Evolutionary conservation across 2,113 vertebrate genomes (phyloP), one percentile per base, ranked within the genome.

Genomic region (Amazona guildingii): DNA sequence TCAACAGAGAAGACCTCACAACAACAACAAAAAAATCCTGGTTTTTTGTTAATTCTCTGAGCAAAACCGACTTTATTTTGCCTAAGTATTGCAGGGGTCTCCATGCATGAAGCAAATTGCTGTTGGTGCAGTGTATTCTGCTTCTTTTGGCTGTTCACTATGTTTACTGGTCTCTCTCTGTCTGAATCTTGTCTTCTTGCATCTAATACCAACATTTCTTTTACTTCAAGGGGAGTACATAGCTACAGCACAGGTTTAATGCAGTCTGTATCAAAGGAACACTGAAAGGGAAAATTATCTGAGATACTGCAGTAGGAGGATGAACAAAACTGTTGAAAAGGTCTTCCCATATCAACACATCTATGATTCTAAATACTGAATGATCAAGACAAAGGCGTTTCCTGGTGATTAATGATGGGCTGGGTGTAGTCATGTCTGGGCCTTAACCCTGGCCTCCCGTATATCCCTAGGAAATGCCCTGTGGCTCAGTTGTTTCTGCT

Each of bases 361-460:
- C 91, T 92, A 66, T 49, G 66, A 89, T 92, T 96, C 96, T 95
- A 96, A 96, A 91, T 91, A 75, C 86, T 73, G 48, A 88, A 92
- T 12, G 48, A 94, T 95, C 91, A 92, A 96, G 95, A 91, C 94
- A 94, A 92, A 95, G 92, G 95, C 79, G 95, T 97, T 97, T 97
- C 96, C 97, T 95, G 95, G 92, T 97, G 97, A 97, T 97, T 97
- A 97, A 97, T 96, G 96, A 85, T 14, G 61, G 88, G 84, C 74
- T 95, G 97, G 96, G 96, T 96, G 97, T 97, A 97, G 95, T 95
- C 91, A 74, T 86, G 95, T 95, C 96, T 97, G 97, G 90, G 93
- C 95, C 67, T 83, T 97, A 96, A 97, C 96, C 96, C 96, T 90
- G 95, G 92, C 95, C 95, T 96, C 95, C 90, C 44, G 2, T 83